Percentiles rank a stretch among this genome's conserved stretches.
Conservation (phyloP, 2,797 vertebrate species). For the Chelon auratus region DNA sequence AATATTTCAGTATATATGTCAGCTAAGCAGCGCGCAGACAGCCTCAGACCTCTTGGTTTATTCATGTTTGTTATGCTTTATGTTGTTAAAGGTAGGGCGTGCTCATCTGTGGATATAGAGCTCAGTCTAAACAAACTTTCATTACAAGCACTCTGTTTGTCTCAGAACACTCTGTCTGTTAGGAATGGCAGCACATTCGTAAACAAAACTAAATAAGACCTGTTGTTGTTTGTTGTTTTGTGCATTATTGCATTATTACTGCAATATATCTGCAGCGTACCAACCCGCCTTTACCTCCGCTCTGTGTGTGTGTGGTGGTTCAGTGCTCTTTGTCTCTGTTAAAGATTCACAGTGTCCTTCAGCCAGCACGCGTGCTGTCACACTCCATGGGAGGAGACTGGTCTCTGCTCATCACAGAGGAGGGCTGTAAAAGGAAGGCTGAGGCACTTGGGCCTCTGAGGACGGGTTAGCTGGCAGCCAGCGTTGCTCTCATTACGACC, state of each 20-base stretch:
- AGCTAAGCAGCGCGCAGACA: constrained; percentile 32
- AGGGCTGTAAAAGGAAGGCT: constrained; percentile 41
- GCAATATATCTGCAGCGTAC: constrained; percentile 29
- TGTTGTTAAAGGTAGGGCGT: constrained; percentile 37
- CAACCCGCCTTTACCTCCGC: neutral
- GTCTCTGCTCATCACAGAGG: constrained; percentile 35
- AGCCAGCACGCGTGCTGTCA: constrained; percentile 33
- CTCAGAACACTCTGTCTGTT: constrained; percentile 15
- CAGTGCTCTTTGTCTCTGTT: constrained; percentile 42
- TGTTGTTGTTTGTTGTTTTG: neutral
- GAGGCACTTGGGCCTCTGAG: constrained; percentile 46
- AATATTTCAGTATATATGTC: constrained; percentile 56
- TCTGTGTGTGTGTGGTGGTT: constrained; percentile 7
- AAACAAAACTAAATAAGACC: constrained; percentile 1
- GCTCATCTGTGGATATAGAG: constrained; percentile 32
- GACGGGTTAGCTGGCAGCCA: constrained; percentile 39
- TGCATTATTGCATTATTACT: neutral
- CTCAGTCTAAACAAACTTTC: constrained; percentile 24
- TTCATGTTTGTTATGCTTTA: constrained; percentile 66
- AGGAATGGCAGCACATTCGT: constrained; percentile 26
- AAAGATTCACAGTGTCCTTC: constrained; percentile 65
- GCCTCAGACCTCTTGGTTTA: constrained; percentile 64
- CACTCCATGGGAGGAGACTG: constrained; percentile 28
- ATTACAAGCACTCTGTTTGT: constrained; percentile 34
- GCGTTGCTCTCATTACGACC: constrained; percentile 39